Conservation (phyloP, 2,888 invertebrate genomes). For the Creontiades dilutus region DNA sequence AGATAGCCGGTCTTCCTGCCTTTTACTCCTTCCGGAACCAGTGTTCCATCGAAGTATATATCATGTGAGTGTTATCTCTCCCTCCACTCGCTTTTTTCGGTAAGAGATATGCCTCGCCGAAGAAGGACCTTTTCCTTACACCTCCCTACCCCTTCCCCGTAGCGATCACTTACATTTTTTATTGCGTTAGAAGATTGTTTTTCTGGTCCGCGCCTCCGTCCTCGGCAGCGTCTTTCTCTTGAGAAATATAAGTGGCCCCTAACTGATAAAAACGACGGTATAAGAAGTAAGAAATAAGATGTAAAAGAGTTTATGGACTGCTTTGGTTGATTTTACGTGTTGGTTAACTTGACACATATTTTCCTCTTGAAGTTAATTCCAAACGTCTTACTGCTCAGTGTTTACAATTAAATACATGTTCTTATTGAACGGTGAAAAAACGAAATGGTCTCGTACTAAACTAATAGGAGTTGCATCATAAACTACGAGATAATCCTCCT, state of each 20-base stretch:
- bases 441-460: no score
- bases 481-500: no score
- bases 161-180: conserved; percentile 62
- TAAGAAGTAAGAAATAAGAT: not conserved
- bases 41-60: conserved; percentile 50
- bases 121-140: conserved; percentile 26
- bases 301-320: conserved; percentile 35
- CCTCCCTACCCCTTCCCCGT: conserved; percentile 24
- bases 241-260: not conserved
- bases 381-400: no score
- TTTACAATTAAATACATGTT: no score
- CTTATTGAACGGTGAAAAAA: no score
- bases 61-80: conserved; percentile 32
- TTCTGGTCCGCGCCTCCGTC: conserved; percentile 34
- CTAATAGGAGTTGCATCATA: no score
- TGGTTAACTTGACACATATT: no score
- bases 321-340: not conserved
- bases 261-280: conserved; percentile 28
- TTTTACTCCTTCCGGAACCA: conserved; percentile 33
- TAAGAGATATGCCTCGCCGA: conserved; percentile 14
- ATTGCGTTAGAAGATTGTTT: conserved; percentile 65
- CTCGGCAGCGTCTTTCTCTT: not conserved
- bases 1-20: conserved; percentile 29
- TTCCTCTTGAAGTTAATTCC: no score
- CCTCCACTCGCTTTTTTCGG: not conserved